Evolutionary conservation across 2,113 vertebrate genomes (phyloP), one percentile per base, ranked within the genome.

Genomic region (Coturnix japonica): DNA sequence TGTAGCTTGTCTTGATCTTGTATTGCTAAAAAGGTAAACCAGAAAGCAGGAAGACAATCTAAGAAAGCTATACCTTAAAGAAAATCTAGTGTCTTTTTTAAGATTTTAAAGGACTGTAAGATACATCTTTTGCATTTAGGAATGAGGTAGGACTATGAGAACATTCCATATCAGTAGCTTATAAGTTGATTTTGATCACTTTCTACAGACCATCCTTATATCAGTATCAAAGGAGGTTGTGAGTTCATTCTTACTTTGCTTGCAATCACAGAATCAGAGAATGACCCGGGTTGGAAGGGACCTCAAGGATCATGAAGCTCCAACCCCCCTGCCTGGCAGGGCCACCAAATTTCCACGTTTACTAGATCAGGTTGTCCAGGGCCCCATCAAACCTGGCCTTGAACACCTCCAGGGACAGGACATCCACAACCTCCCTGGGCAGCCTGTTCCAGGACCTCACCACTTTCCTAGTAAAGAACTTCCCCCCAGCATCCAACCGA

Each of bases 1-100:
- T 99, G 98, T 99, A 99, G 97, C 97, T 98, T 91, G 97, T 98
- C 95, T 98, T 99, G 96, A 98, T 99, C 98, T 98, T 99, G 98
- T 98, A 98, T 82, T 97, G 97, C 97, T 99, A 93, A 85, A 97
- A 97, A 61, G 87, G 82, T 65, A 97, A 94, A 96, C 70, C 95
- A 96, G 94, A 97, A 97, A 95, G 95, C 79, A 95, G 96, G 89
- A 95, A 87, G 43, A 80, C 43, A 89, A 37, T 37, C 46, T 77
- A 64, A 47, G 63, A 87, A 94, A 91, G 33, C 35, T 92, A 30
- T 71, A 93, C 87, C 30, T 88, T 75, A 70, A 19, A 44, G 26
- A 82, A 90, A 88, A 73, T 33, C 39, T 57, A 81, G 51, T 43
- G 20, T 7, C 76, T 82, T 39, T 80, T 3, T 63, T n/a, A 56